phyloP scores from a whole-genome alignment of 92 coral and sea anemone genomes.

The Bergia puertoricense region DNA sequence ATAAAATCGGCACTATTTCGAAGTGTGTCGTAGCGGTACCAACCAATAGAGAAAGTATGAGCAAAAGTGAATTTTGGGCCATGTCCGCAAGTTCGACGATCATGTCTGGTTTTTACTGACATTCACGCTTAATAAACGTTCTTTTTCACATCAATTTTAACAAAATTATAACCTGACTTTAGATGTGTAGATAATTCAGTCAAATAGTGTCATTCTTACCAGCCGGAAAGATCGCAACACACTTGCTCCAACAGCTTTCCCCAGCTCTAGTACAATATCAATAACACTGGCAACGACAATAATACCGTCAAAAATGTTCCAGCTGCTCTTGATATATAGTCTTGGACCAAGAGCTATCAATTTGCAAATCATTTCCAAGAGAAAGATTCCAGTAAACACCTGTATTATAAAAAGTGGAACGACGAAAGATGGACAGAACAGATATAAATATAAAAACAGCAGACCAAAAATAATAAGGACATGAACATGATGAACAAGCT shows the following conservation, averaged over 20 bases:
- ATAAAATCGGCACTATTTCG: too few species aligned
- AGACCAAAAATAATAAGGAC: neutral
- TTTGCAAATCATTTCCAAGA: conserved; percentile 43
- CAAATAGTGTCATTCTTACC: conserved; percentile 15
- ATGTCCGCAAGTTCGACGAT: too few species aligned
- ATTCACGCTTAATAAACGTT: too few species aligned
- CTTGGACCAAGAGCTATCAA: conserved; percentile 47
- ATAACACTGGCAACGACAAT: conserved; percentile 42
- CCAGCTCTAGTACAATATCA: conserved; percentile 44
- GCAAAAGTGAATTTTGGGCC: too few species aligned
- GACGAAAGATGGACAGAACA: neutral
- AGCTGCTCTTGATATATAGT: conserved; percentile 24
- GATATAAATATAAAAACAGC: neutral
- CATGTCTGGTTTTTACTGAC: too few species aligned
- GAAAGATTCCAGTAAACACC: conserved; percentile 44
- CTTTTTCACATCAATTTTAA: neutral
- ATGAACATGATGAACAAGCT: too few species aligned
- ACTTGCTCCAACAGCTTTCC: conserved; percentile 23
- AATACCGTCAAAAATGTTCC: conserved; percentile 41
- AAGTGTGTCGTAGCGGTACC: too few species aligned
- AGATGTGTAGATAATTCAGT: neutral
- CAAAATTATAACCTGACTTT: neutral
- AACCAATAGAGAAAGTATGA: too few species aligned
- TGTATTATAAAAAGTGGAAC: neutral
- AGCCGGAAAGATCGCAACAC: conserved; percentile 37